These are phyloP conservation scores for Onychomys leucogaster DNA, from an alignment of 2,797 vertebrate genomes.

Conservation along the genomic window DNA sequence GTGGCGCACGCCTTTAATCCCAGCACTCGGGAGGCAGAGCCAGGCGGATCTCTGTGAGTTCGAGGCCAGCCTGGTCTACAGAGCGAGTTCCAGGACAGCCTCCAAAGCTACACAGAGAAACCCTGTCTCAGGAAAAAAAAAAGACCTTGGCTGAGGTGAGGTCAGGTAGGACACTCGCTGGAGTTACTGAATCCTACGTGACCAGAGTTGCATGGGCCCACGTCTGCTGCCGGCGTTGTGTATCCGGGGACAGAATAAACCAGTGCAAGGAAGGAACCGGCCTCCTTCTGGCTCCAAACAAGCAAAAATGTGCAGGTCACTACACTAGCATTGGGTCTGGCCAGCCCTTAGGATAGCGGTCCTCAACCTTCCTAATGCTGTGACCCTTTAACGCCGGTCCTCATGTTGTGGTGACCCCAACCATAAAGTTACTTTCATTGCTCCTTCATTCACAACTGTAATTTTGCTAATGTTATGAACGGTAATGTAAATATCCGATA, in stretches of 20 bases:
- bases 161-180: not conserved
- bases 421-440: too few species aligned
- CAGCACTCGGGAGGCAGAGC: too few species aligned
- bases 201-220: rapidly evolving
- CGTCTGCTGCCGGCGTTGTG: not conserved
- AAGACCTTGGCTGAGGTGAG: too few species aligned
- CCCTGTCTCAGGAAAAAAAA: too few species aligned
- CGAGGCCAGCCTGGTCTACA: too few species aligned
- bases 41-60: too few species aligned
- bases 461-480: too few species aligned
- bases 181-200: not conserved
- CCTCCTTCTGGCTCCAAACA: not conserved
- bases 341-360: not conserved
- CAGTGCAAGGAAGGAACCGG: rapidly evolving
- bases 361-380: not conserved
- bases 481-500: not conserved
- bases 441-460: not conserved
- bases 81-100: too few species aligned
- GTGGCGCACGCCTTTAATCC: too few species aligned
- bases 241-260: not conserved
- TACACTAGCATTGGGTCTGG: rapidly evolving
- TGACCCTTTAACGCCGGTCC: not conserved
- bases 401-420: not conserved
- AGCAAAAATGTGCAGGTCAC: not conserved
- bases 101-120: too few species aligned